Percentiles rank a stretch among this genome's conserved stretches.
phyloP scores from a whole-genome alignment of 2,113 vertebrate genomes.

The Helogale parvula region DNA sequence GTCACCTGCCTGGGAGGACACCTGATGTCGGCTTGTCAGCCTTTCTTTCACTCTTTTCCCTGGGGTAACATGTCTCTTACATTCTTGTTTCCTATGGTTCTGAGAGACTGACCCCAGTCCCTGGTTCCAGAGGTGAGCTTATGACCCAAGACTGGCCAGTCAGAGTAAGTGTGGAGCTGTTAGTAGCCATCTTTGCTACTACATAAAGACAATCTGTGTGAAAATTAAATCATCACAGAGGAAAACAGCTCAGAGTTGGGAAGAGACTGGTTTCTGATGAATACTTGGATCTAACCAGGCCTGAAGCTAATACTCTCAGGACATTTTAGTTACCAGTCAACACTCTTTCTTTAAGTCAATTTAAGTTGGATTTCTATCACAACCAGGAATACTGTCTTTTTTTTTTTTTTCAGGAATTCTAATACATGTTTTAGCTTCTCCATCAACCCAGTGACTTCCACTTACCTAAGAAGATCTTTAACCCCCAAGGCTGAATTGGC shows the following conservation, averaged over 20 bases:
- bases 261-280: not conserved
- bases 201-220: not conserved
- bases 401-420: not conserved
- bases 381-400: not conserved
- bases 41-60: not conserved
- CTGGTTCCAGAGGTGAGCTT: not conserved
- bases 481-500: not conserved
- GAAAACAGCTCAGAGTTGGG: not conserved
- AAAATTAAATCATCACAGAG: not conserved
- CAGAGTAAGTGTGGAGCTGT: not conserved
- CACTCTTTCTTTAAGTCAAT: not conserved
- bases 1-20: not conserved
- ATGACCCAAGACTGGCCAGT: not conserved
- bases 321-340: not conserved
- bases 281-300: not conserved
- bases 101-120: not conserved
- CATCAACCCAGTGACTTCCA: not conserved
- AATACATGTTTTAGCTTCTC: not conserved
- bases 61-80: not conserved
- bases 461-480: not conserved
- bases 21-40: not conserved
- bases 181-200: not conserved
- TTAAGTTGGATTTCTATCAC: not conserved
- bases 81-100: not conserved
- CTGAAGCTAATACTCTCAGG: not conserved